Conservation (phyloP, 2,888 invertebrate genomes). For the Brenthis hecate region DNA sequence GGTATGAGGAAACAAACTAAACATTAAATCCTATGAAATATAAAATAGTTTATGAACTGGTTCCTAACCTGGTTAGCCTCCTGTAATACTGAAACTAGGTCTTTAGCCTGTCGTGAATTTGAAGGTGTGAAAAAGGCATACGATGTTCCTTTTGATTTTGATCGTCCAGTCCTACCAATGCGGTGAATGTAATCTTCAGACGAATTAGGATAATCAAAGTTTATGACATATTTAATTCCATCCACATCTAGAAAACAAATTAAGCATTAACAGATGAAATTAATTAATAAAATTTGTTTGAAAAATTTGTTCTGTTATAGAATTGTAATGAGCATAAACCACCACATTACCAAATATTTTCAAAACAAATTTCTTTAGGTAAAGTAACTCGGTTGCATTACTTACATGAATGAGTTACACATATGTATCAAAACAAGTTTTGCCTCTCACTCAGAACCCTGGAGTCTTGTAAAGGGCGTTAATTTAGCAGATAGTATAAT, state of each 20-base stretch:
- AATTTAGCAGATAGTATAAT: constrained; percentile 49
- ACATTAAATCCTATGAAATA: too few species aligned
- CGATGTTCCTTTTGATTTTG: constrained; percentile 93
- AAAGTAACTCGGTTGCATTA: constrained; percentile 74
- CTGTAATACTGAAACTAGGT: constrained; percentile 92
- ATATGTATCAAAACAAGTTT: constrained; percentile 65
- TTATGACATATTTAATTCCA: constrained; percentile 97
- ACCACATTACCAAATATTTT: constrained; percentile 34
- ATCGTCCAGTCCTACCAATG: constrained; percentile 96
- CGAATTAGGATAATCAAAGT: constrained; percentile 97
- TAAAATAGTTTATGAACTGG: background rate
- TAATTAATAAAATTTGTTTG: background rate
- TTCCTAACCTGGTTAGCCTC: constrained; percentile 92
- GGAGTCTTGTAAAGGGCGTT: constrained; percentile 76
- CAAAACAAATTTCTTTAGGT: constrained; percentile 37
- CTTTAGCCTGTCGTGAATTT: constrained; percentile 93
- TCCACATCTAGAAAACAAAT: constrained; percentile 90
- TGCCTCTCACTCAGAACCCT: constrained; percentile 82
- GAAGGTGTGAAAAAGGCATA: constrained; percentile 97
- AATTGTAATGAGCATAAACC: constrained; percentile 39
- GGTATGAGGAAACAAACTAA: constrained; percentile 81
- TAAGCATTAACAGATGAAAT: background rate
- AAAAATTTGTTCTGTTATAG: constrained; percentile 5
- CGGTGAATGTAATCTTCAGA: constrained; percentile 98
- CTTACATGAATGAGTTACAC: constrained; percentile 80